phyloP scores from a whole-genome alignment of 1,140 invertebrate genomes.

The Centruroides vittatus region DNA sequence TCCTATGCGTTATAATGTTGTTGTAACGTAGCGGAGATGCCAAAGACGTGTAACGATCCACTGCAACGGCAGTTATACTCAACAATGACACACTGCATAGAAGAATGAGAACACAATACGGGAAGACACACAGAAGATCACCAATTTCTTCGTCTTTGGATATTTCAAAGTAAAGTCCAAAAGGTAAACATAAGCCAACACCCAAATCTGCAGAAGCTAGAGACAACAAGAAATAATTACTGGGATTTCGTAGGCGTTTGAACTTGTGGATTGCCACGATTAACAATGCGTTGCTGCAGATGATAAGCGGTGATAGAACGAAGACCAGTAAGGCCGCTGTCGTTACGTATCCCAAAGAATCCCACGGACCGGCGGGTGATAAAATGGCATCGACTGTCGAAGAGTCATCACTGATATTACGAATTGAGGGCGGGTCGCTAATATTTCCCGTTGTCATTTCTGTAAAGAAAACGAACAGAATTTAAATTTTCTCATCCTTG shows the following conservation, averaged over 20 bases:
- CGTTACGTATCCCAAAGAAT: slow-evolving; percentile 22
- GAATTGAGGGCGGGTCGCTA: too few species aligned
- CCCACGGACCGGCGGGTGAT: slow-evolving; percentile 1
- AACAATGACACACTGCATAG: slow-evolving; percentile 46
- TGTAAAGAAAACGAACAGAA: too few species aligned
- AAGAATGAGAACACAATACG: slow-evolving; percentile 45
- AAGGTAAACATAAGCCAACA: slow-evolving; percentile 56
- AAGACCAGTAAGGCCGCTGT: slow-evolving; percentile 38
- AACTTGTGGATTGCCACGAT: slow-evolving; percentile 42
- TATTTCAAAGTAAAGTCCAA: slow-evolving; percentile 44
- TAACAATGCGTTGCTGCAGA: slow-evolving; percentile 40
- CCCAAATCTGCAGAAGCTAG: slow-evolving; percentile 54
- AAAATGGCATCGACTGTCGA: too few species aligned
- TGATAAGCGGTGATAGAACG: slow-evolving; percentile 39
- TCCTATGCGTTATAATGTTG: slow-evolving; percentile 45
- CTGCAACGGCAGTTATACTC: slow-evolving; percentile 46
- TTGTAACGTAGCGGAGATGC: slow-evolving; percentile 42
- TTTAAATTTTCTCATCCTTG: too few species aligned
- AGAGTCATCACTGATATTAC: too few species aligned
- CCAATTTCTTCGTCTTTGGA: slow-evolving; percentile 22
- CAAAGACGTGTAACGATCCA: slow-evolving; percentile 46
- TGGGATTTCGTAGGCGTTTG: slow-evolving; percentile 44
- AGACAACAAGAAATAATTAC: slow-evolving; percentile 56
- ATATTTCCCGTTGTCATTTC: too few species aligned
- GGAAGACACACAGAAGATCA: slow-evolving; percentile 35